Evolutionary conservation across 37 sponge, comb jelly and placozoan genomes (phyloP).

Genomic region (Ephydatia muelleri): DNA sequence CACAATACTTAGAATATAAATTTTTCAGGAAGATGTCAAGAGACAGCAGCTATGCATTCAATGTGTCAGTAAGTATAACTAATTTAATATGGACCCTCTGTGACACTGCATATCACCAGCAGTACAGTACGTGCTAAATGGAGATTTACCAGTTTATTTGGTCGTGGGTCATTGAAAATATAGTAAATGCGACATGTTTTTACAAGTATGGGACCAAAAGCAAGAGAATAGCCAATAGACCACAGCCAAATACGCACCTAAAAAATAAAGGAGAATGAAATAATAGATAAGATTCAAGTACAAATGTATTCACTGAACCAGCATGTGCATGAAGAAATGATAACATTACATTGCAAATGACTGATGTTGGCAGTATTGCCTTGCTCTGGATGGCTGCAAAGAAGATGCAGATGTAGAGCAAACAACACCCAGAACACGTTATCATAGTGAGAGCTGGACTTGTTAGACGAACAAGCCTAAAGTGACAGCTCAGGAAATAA

Average conservation of each 20-base stretch:
- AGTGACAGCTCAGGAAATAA: neutral
- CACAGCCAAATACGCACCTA: constrained; percentile 2
- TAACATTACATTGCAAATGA: constrained; percentile 12
- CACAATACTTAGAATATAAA: no score
- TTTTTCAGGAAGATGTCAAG: no score
- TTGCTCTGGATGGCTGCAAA: constrained; percentile 1
- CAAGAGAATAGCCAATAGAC: neutral
- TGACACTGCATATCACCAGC: neutral
- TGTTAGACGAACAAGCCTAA: constrained; percentile 7
- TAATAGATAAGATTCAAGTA: neutral
- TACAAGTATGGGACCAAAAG: neutral
- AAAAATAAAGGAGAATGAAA: neutral
- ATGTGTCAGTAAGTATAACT: no score
- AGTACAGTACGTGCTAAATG: neutral
- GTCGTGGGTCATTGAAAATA: neutral
- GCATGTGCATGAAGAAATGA: neutral
- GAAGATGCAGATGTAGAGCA: neutral
- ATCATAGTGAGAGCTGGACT: constrained; percentile 4
- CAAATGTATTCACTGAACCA: neutral
- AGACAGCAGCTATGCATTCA: no score
- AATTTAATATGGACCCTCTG: no score
- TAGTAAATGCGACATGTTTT: constrained; percentile 6
- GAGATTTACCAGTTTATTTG: neutral
- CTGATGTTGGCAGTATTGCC: neutral
- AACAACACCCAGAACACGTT: neutral